phyloP scores from a whole-genome alignment of 2,888 invertebrate genomes.

The Lochmaea crataegi region DNA sequence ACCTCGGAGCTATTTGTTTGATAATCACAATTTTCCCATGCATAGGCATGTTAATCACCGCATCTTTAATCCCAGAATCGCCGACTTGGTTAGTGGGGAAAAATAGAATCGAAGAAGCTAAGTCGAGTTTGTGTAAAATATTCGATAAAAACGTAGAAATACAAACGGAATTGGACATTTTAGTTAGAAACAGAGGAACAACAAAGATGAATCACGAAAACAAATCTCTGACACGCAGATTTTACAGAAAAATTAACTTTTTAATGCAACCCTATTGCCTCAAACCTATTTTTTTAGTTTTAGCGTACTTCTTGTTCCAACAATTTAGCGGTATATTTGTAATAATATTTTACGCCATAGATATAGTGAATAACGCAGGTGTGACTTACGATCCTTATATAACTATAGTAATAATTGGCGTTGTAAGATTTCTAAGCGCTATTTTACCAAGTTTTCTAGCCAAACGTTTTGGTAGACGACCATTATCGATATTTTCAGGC shows the following conservation, averaged over 20 bases:
- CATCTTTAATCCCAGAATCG: constrained; percentile 67
- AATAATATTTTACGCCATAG: constrained; percentile 70
- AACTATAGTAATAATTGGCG: constrained; percentile 67
- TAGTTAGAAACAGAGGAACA: constrained; percentile 50
- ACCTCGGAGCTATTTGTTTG: constrained; percentile 65
- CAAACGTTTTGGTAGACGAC: constrained; percentile 69
- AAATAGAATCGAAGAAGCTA: constrained; percentile 66
- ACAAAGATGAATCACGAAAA: constrained; percentile 37
- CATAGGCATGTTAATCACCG: constrained; percentile 61
- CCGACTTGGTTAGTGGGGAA: constrained; percentile 68
- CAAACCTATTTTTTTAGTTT: constrained; percentile 66
- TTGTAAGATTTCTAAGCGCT: constrained; percentile 65
- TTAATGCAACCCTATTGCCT: constrained; percentile 63
- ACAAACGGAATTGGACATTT: constrained; percentile 54
- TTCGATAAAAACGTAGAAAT: constrained; percentile 59
- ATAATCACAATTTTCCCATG: constrained; percentile 65
- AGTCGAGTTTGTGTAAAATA: constrained; percentile 62
- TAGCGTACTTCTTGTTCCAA: constrained; percentile 69
- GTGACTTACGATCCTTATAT: constrained; percentile 65
- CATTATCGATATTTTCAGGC: constrained; percentile 71
- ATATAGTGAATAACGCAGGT: constrained; percentile 66
- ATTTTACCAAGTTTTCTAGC: constrained; percentile 65
- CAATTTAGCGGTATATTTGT: constrained; percentile 71
- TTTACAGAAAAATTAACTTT: constrained; percentile 54
- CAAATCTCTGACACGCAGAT: constrained; percentile 48